These are phyloP conservation scores for Listronotus bonariensis DNA, from an alignment of 1,140 invertebrate genomes.

Conservation along the genomic window DNA sequence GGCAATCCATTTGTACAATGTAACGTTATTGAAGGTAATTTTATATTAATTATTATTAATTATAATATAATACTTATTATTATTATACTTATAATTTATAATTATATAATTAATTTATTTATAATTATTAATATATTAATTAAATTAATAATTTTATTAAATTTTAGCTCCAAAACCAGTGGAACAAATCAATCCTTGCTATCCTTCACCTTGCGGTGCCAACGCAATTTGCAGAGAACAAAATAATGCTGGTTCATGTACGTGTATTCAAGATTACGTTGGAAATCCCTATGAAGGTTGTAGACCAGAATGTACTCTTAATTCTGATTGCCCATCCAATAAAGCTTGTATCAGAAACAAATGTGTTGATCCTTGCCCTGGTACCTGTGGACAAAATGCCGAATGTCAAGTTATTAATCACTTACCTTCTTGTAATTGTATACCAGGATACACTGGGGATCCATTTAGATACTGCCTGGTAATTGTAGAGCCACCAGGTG, in stretches of 20 bases:
- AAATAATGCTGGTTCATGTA: conserved; percentile 67
- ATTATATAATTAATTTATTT: too few species aligned
- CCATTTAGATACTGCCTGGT: conserved; percentile 63
- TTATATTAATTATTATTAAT: too few species aligned
- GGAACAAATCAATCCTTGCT: conserved; percentile 60
- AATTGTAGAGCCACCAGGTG: conserved; percentile 2
- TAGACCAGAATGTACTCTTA: conserved; percentile 67
- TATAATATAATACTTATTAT: too few species aligned
- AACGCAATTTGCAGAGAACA: conserved; percentile 69
- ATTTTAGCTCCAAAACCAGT: conserved; percentile 21
- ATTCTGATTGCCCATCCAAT: conserved; percentile 68
- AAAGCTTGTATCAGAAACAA: conserved; percentile 66
- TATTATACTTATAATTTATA: too few species aligned
- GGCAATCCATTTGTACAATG: conserved; percentile 58
- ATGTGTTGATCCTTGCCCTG: conserved; percentile 70
- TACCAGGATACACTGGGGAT: conserved; percentile 66
- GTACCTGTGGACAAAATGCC: conserved; percentile 69
- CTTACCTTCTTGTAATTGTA: conserved; percentile 64
- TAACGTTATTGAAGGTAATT: conserved; percentile 45
- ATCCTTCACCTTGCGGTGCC: conserved; percentile 69
- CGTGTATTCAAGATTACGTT: conserved; percentile 68
- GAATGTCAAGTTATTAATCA: conserved; percentile 67
- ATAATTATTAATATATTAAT: not conserved
- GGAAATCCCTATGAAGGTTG: conserved; percentile 80
- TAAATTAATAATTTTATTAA: conserved; percentile 15